Evolutionary conservation across 2,888 invertebrate genomes (phyloP).

Genomic region (Amphipoea lucens): DNA sequence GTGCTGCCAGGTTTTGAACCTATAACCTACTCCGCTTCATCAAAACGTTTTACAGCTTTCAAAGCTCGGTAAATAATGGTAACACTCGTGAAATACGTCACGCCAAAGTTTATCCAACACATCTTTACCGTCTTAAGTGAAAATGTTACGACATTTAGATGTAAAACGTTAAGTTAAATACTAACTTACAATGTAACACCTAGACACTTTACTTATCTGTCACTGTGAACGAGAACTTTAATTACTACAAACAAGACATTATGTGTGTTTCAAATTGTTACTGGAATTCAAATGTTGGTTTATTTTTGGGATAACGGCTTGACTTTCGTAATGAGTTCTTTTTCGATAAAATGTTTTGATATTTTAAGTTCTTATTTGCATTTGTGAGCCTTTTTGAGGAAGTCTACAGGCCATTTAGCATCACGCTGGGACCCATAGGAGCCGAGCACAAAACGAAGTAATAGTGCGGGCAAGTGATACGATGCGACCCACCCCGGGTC

Average conservation of each 20-base stretch:
- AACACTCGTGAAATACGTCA: background rate
- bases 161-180: constrained; percentile 19
- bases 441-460: no score
- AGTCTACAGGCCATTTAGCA: no score
- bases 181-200: constrained; percentile 13
- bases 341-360: background rate
- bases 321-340: background rate
- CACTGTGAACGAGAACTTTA: constrained; percentile 22
- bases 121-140: background rate
- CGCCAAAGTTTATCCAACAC: background rate
- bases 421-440: no score
- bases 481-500: no score
- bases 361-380: no score
- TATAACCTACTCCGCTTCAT: background rate
- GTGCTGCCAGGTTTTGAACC: background rate
- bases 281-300: constrained; percentile 10
- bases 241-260: constrained; percentile 32
- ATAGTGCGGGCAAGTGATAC: no score
- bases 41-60: background rate
- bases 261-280: constrained; percentile 3
- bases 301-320: background rate
- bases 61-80: background rate
- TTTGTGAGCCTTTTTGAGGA: no score
- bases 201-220: constrained; percentile 7
- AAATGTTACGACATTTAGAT: constrained; percentile 18